Conservation (phyloP, 1,140 invertebrate species). For the Thereuonema tuberculata region DNA sequence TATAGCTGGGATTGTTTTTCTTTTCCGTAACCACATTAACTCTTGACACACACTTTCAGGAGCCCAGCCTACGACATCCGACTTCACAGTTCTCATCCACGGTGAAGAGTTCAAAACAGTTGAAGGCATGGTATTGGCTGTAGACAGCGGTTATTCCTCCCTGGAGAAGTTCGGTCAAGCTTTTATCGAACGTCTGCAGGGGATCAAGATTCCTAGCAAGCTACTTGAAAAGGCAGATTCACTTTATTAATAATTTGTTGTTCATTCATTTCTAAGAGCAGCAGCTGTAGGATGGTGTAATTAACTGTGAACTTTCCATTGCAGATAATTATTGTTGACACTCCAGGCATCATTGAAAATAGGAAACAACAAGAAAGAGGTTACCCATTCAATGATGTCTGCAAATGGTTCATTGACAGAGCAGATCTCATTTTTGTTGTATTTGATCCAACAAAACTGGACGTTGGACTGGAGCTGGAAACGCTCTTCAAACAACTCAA, state of each 20-base stretch:
- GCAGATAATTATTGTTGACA: slow-evolving; percentile 89
- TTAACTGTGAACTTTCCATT: too few species aligned
- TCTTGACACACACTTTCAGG: slow-evolving; percentile 16
- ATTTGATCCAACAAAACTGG: slow-evolving; percentile 87
- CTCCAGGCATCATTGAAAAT: slow-evolving; percentile 87
- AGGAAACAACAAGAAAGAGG: slow-evolving; percentile 80
- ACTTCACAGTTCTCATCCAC: slow-evolving; percentile 22
- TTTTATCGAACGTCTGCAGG: slow-evolving; percentile 25
- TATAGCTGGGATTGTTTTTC: too few species aligned
- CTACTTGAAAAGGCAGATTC: slow-evolving; percentile 22
- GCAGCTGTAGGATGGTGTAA: too few species aligned
- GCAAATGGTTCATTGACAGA: slow-evolving; percentile 91
- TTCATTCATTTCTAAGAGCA: too few species aligned
- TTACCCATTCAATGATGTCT: slow-evolving; percentile 89
- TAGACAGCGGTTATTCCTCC: slow-evolving; percentile 18
- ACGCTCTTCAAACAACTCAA: slow-evolving; percentile 84
- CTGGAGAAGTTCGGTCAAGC: slow-evolving; percentile 21
- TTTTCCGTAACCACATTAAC: background rate
- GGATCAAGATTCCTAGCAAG: slow-evolving; percentile 20
- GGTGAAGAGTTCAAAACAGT: slow-evolving; percentile 17
- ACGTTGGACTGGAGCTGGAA: slow-evolving; percentile 86
- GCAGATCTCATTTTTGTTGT: slow-evolving; percentile 89
- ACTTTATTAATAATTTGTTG: background rate
- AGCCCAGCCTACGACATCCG: slow-evolving; percentile 26
- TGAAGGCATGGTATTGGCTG: slow-evolving; percentile 21